Evolutionary conservation across 2,888 invertebrate genomes (phyloP), one percentile per base, ranked within the genome.

Genomic region (Cenopis cana): DNA sequence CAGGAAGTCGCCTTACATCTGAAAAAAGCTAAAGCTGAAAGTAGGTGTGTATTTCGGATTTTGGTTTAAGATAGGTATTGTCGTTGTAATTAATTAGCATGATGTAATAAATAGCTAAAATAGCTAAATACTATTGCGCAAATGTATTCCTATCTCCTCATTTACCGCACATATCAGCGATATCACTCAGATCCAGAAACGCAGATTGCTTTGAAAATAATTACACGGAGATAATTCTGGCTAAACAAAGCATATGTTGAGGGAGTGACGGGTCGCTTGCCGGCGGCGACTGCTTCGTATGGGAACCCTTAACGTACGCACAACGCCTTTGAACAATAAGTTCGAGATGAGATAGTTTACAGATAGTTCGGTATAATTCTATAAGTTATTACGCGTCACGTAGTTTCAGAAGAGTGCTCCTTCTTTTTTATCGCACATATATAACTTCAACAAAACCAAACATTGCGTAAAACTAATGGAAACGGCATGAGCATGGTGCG

Each of bases 211-310:
- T 83, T 82, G 83, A 82, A 88, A 88, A 89, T 91, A 90, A 92
- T 92, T 90, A 89, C 86, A 81, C 86, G 74, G 81, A 80, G 83
- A 82, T 83, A 85, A 83, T 84, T 80, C 83, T 86, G 82, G 88
- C 88, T 86, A 90, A 91, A 91, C 89, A 89, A 91, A 91, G 87
- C 87, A 82, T 84, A 83, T 78, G 85, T 80, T 85, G 78, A 79
- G 80, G 76, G 85, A 84, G 82, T 89, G 89, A 89, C 86, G 76
- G 76, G 70, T 66, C 76, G 80, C 70, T 76, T 74, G 86, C 87
- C 88, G 78, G 81, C 77, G 90, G 86, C 85, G 78, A 79, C 74
- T 74, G 67, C 79, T 80, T 82, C 85, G 86, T 86, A 88, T 89
- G 89, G 85, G 89, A 90, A 91, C 82, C 79, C 69, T 79, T 79